Conservation (phyloP, 2,113 vertebrate genomes). For the Alectura lathami region DNA sequence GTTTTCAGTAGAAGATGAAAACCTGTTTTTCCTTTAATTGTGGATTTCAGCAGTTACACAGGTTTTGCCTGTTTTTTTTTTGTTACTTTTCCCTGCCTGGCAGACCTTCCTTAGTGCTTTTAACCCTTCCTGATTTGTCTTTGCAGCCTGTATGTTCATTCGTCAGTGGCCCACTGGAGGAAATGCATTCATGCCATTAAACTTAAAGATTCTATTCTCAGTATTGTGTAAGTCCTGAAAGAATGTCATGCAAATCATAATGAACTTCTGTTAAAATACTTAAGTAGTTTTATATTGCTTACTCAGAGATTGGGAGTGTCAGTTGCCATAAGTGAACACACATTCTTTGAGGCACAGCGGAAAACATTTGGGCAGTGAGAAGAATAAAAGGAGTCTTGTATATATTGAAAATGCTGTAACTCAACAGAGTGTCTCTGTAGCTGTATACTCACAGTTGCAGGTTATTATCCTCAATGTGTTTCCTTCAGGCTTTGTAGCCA, state of each 20-base stretch:
- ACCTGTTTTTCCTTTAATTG: neutral
- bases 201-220: slow-evolving; percentile 96
- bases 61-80: neutral
- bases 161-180: slow-evolving; percentile 96
- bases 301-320: neutral
- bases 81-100: slow-evolving; percentile 10
- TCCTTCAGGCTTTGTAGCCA: neutral
- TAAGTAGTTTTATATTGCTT: slow-evolving; percentile 1
- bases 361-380: neutral
- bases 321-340: neutral
- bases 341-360: neutral
- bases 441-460: neutral
- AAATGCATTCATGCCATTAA: slow-evolving; percentile 97
- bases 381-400: neutral
- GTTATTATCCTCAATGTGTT: neutral
- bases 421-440: neutral
- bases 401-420: neutral
- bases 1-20: neutral
- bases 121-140: slow-evolving; percentile 72
- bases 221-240: slow-evolving; percentile 92
- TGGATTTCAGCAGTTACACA: neutral
- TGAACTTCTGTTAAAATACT: slow-evolving; percentile 1
- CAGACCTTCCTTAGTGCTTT: slow-evolving; percentile 26
- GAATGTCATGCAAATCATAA: slow-evolving; percentile 31
- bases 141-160: slow-evolving; percentile 95